A percentile compares a stretch with the other conserved stretches of the same genome.
These are phyloP conservation scores for Sardina pilchardus DNA, from an alignment of 2,113 vertebrate species.

Conservation along the genomic window DNA sequence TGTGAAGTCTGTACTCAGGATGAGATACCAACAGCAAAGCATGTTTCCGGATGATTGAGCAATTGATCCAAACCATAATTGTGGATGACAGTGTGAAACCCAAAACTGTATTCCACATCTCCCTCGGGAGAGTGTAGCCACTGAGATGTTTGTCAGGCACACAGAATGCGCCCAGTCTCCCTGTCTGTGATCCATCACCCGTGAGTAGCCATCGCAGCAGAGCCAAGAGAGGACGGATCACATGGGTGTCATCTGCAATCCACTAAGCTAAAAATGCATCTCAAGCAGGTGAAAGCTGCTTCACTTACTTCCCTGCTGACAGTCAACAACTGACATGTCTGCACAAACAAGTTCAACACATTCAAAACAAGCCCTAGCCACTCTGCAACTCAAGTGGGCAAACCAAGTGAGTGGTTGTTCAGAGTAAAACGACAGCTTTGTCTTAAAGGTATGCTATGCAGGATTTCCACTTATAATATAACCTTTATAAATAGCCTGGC, in stretches of 20 bases:
- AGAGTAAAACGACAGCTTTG: neutral
- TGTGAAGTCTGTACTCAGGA: too few species aligned
- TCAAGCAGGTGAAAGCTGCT: neutral
- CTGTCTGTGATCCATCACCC: too few species aligned
- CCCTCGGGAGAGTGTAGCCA: neutral
- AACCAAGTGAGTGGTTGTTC: neutral
- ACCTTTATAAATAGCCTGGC: too few species aligned
- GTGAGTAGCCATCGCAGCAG: too few species aligned
- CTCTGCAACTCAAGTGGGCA: neutral
- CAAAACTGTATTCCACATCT: neutral
- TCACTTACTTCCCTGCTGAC: neutral
- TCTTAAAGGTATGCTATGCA: neutral
- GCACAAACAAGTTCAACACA: neutral
- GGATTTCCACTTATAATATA: too few species aligned
- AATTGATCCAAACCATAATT: neutral
- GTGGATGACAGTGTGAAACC: neutral
- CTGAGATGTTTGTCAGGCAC: neutral
- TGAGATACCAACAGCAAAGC: neutral
- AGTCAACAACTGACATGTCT: neutral
- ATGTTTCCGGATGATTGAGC: neutral
- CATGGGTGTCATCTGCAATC: neutral
- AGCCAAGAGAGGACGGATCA: too few species aligned
- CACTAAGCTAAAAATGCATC: neutral
- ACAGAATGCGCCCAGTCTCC: too few species aligned
- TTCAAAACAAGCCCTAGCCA: too few species aligned